Base-by-base conservation (phyloP, 2,888 invertebrate species). In the Catocala sponsa region DNA sequence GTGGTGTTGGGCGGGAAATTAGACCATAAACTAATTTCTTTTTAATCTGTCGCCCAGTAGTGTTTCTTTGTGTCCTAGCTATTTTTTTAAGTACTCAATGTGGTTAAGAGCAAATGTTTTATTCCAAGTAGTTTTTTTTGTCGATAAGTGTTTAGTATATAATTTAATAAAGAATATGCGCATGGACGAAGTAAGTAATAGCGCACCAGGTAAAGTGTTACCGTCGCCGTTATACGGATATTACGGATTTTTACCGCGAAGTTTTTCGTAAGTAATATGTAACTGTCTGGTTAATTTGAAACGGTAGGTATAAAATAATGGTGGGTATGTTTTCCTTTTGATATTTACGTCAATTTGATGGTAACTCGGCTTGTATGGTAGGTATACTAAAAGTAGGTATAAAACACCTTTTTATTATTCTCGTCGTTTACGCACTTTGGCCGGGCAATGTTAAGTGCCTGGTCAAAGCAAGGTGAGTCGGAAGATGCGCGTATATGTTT, bases 171-270 rank as follows among this genome's bases (percentile, higher is more conserved):
- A 48, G 33, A 48, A 13, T 33, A 48, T 70, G 84, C 86, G 86
- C 84, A 63, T 78, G 84, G 83, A 82, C 59, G 65, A 80, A 71
- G 87, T 88, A 89, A 87, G 89, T 88, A 87, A 74, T 6, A 70
- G 88, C 88, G 90, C 90, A 82, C 86, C 90, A 91, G 91, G 90
- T 91, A 89, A 89, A 63, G 66, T 77, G 74, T 68, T 56, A 43
- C 66, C 59, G 60, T 65, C 73, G 62, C 64, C 65, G 66, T 73
- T 59, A 48, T 12, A 54, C 74, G 76, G 77, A 74, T 69, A 68
- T 43, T 53, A 73, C 63, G 65, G 70, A 68, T 48, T 61, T 44
- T 42, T 63, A 59, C 67, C 65, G 61, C 79, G 78, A 68, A 69
- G 64, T 73, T 68, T 69, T 62, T 72, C 68, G 74, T 83, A 80